Base-by-base conservation (phyloP, 1,140 invertebrate genomes). In the Rhynchophorus ferrugineus region DNA sequence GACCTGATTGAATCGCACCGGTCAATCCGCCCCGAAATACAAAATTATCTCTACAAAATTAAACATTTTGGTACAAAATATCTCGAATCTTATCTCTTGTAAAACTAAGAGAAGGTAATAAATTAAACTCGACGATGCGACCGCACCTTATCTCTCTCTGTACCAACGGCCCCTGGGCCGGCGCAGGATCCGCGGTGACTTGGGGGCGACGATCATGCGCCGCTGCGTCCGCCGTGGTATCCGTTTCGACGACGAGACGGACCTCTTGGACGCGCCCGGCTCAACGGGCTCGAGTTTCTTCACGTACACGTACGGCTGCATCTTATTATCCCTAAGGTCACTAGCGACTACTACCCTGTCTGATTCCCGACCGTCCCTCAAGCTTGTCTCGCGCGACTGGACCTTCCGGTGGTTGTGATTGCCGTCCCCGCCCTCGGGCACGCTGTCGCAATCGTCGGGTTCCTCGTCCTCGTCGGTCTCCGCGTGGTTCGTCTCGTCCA, bases 131-230 rank as follows among this genome's bases (percentile, higher is more conserved):
- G 39, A 54, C 33, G 8, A 20, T 29, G 37, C 1, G 9, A 50
- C n/a, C 46, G 50, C 38, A 29, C 17, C 3, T 54, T 49, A 69
- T 68, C 65, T 65, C 22, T 69, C 66, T 44, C 66, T 57, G 53
- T 68, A 69, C 68, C 68, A 70, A 16, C 24, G 24, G 11, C 66
- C 66, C 9, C 65, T 56, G 2, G 66, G 60, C 38, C 60, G 61
- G 8, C 67, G 49, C 41, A 68, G 57, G 52, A 64, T 65, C 36
- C 66, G 54, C 7, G 68, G 66, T 11, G 67, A 65, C 49, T 65
- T 63, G 0, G 63, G 62, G 9, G 65, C 63, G 3, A 61, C 54
- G 3, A 63, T 60, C 51, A 63, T 63, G 18, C 57, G 56, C 37
- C 63, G 51, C 39, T 56, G 54, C 16, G 49, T 51, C 19, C 60